Evolutionary conservation across 2,797 vertebrate species (phyloP).

Genomic region (Gadopsis bispinosus): DNA sequence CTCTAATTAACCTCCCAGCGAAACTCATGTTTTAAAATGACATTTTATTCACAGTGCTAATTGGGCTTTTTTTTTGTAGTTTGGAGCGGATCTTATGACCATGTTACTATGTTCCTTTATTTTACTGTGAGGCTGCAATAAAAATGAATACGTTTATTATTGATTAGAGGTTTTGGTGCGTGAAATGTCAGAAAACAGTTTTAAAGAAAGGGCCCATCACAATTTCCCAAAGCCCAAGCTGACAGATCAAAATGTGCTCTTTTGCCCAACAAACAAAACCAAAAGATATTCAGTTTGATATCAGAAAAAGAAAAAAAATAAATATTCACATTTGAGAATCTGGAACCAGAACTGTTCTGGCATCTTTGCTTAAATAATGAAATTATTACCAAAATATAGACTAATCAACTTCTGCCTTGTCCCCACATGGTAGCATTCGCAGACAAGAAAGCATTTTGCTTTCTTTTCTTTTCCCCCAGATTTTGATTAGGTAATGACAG

Average conservation of each 20-base stretch:
- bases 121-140: not conserved
- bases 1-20: not conserved
- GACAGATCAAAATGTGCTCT: not conserved
- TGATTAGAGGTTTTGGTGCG: not conserved
- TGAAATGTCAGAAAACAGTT: not conserved
- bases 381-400: not conserved
- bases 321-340: not conserved
- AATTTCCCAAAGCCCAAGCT: not conserved
- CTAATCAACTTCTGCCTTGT: not conserved
- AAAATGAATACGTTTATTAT: not conserved
- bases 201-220: not conserved
- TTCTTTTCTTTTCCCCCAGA: not conserved
- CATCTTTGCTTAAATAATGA: not conserved
- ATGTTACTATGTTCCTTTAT: too few species aligned
- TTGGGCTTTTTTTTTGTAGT: not conserved
- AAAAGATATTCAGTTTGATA: not conserved
- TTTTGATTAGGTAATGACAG: not conserved
- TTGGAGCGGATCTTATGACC: not conserved
- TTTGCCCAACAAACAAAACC: not conserved
- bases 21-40: not conserved
- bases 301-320: not conserved
- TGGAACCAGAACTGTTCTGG: not conserved
- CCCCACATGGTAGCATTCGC: not conserved
- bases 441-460: too few species aligned
- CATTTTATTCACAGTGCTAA: not conserved